These are phyloP conservation scores for Petromus typicus DNA, from an alignment of 2,113 vertebrate genomes.

Conservation along the genomic window DNA sequence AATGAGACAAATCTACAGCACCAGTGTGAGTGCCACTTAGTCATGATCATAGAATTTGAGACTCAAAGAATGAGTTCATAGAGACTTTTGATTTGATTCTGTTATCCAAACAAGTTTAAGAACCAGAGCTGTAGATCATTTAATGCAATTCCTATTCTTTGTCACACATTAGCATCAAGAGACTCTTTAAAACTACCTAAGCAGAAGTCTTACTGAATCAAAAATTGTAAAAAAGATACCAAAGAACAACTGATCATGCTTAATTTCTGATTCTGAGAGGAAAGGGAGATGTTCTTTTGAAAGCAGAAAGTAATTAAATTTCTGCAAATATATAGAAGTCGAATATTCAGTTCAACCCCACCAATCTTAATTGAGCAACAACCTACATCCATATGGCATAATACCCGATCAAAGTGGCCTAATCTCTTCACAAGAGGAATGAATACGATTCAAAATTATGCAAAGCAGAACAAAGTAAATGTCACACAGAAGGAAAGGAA, in stretches of 20 bases:
- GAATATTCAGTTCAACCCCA: not conserved
- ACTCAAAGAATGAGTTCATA: not conserved
- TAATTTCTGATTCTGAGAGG: slow-evolving; percentile 1
- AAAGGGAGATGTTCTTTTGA: not conserved
- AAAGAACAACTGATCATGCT: slow-evolving; percentile 34
- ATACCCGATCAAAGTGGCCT: not conserved
- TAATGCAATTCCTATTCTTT: slow-evolving; percentile 19
- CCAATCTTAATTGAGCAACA: not conserved
- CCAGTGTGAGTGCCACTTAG: not conserved
- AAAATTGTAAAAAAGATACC: too few species aligned
- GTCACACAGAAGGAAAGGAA: not conserved
- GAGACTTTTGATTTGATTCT: not conserved
- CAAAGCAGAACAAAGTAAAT: not conserved
- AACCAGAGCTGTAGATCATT: not conserved
- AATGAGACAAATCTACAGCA: not conserved
- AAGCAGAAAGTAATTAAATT: slow-evolving; percentile 31
- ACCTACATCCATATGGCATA: not conserved
- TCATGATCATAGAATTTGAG: not conserved
- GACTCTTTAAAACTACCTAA: not conserved
- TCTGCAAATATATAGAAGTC: not conserved
- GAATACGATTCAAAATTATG: not conserved
- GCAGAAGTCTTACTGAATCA: not conserved
- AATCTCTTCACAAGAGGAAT: not conserved
- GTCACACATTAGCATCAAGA: not conserved
- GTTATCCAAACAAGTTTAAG: not conserved